phyloP scores from a whole-genome alignment of 2,113 vertebrate genomes.

The Edolisoma coerulescens region DNA sequence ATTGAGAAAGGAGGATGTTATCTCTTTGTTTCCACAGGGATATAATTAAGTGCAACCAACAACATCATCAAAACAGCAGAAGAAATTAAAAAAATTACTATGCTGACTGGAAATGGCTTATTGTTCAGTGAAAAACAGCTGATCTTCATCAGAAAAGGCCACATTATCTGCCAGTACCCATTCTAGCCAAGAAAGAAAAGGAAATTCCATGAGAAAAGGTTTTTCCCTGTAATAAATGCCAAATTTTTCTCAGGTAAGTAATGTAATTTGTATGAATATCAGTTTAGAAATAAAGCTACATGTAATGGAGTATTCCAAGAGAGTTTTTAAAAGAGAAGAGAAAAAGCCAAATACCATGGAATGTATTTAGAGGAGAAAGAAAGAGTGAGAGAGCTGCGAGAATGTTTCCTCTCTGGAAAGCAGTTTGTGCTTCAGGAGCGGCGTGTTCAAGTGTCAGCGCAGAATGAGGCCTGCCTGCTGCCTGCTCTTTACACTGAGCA shows the following conservation, averaged over 20 bases:
- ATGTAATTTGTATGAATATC: neutral
- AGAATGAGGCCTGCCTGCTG: neutral
- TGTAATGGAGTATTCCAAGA: neutral
- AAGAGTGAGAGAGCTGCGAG: neutral
- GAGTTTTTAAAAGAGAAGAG: neutral
- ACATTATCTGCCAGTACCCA: neutral
- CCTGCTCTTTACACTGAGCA: neutral
- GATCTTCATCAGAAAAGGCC: conserved; percentile 7
- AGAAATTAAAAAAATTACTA: conserved; percentile 43
- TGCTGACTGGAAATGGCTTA: conserved; percentile 32
- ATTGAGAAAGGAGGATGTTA: conserved; percentile 35
- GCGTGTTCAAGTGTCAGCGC: neutral
- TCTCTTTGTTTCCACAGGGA: conserved; percentile 56
- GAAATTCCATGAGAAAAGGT: neutral
- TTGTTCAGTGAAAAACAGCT: conserved; percentile 26
- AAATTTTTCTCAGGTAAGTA: neutral
- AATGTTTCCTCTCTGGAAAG: neutral
- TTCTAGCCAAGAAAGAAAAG: neutral
- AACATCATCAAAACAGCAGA: conserved; percentile 40
- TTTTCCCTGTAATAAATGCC: neutral
- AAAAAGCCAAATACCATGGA: neutral
- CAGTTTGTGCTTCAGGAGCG: neutral
- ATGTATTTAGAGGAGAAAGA: neutral
- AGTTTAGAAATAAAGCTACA: neutral
- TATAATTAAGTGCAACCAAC: conserved; percentile 53